Evolutionary conservation across 2,113 vertebrate genomes (phyloP), one percentile per base, ranked within the genome.

Genomic region (Pygathrix nemaeus): DNA sequence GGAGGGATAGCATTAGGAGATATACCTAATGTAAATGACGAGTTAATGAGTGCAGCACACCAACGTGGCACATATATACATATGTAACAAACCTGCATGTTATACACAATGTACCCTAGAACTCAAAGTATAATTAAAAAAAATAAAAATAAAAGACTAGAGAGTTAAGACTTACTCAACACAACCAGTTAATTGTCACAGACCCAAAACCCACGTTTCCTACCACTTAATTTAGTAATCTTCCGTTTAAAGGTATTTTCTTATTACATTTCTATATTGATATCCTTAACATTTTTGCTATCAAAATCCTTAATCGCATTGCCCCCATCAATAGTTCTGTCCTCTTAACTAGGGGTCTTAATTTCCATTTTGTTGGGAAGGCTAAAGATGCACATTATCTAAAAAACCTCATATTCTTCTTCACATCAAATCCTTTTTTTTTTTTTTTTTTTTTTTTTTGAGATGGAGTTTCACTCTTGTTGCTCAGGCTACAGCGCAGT

Each of bases 321-420:
- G 88, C 50, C 11, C 12, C 52, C 2, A 40, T 40, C 48, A 59
- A 59, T 18, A 91, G 30, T 87, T 86, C 43, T 82, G 7, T 90
- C 18, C n/a, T 38, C 48, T 96, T 81, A 85, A 82, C 18, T 89
- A 38, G 8, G 79, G 78, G 4, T 88, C 27, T 88, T 88, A 3
- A 73, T 75, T 91, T 96, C 23, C 84, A 75, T 73, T 93, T 88
- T 91, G 79, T n/a, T 87, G 40, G 75, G 73, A 73, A 88, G 32
- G 6, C 18, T 82, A 52, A 79, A 93, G 70, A 88, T 83, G 52
- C 61, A 95, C 32, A 91, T 40, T 91, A 38, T 25, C 45, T 75
- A 92, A 70, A 66, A 86, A 86, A 61, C 9, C 59, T 61, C 59
- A 61, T 27, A 61, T 61, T 27, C 57, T 88, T 70, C 30, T 84